Percentiles rank a stretch among this genome's conserved stretches.
phyloP scores from a whole-genome alignment of 2,113 vertebrate species.

The Pseudorasbora parva region DNA sequence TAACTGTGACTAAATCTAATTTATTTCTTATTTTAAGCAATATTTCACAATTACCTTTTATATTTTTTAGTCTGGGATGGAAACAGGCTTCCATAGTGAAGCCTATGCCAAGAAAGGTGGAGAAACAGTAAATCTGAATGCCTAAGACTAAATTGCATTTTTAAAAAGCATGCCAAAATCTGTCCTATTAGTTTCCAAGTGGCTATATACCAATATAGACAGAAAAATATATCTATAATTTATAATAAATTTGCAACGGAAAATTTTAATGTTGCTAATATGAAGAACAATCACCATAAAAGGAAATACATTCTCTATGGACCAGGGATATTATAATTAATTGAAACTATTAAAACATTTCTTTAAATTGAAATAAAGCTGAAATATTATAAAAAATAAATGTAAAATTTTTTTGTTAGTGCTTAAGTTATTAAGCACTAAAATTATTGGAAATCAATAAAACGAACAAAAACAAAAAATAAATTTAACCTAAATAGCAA shows the following conservation, averaged over 20 bases:
- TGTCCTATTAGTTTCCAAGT: neutral
- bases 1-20: neutral
- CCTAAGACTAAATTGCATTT: neutral
- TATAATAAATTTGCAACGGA: neutral
- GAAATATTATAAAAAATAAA: too few species aligned
- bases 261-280: neutral
- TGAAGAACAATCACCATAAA: neutral
- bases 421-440: too few species aligned
- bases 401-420: too few species aligned
- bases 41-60: conserved; percentile 3
- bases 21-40: neutral
- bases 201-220: neutral
- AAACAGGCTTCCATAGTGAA: conserved; percentile 32
- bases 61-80: conserved; percentile 13
- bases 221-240: neutral
- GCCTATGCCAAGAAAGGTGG: conserved; percentile 16
- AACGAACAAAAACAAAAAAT: too few species aligned
- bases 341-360: too few species aligned
- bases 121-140: conserved; percentile 13
- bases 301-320: too few species aligned
- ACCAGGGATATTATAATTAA: too few species aligned
- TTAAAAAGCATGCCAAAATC: neutral
- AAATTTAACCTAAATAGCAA: too few species aligned
- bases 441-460: too few species aligned
- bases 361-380: too few species aligned